Evolutionary conservation across 53 echinoderm and acorn worm genomes (phyloP).

Genomic region (Arbacia lixula): DNA sequence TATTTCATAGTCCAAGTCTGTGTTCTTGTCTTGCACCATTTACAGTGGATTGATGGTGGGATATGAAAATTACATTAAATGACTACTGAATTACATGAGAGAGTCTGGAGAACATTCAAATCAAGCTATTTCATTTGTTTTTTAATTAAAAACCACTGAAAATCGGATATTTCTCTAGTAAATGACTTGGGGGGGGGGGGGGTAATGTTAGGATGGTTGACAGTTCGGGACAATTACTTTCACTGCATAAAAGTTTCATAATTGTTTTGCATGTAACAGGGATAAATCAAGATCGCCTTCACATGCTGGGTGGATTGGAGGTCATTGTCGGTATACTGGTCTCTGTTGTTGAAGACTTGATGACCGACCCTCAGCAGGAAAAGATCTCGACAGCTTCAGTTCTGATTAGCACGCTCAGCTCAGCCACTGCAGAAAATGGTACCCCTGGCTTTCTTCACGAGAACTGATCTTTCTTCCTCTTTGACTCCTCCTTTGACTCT

Average conservation of each 20-base stretch:
- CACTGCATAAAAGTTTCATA: not conserved
- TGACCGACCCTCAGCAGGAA: not conserved
- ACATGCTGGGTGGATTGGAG: constrained; percentile 33
- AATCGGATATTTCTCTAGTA: too few relatives aligned
- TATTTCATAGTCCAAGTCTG: too few relatives aligned
- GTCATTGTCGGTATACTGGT: constrained; percentile 5
- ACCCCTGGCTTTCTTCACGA: not conserved
- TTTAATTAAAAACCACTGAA: too few relatives aligned
- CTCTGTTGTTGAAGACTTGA: not conserved
- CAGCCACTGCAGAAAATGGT: constrained; percentile 41
- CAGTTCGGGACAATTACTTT: too few relatives aligned
- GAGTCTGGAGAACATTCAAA: too few relatives aligned
- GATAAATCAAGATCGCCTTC: constrained; percentile 35
- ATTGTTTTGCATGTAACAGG: not conserved
- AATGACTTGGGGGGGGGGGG: too few relatives aligned
- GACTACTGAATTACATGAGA: too few relatives aligned
- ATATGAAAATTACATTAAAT: too few relatives aligned
- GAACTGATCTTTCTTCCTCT: not conserved
- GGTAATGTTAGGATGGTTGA: too few relatives aligned
- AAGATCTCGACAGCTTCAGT: constrained; percentile 3
- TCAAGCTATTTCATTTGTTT: too few relatives aligned
- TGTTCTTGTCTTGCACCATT: too few relatives aligned
- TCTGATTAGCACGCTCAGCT: constrained; percentile 40
- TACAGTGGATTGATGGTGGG: too few relatives aligned
- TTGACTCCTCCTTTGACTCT: not conserved